These are phyloP conservation scores for Trinectes maculatus DNA, from an alignment of 2,113 vertebrate genomes.

Conservation along the genomic window DNA sequence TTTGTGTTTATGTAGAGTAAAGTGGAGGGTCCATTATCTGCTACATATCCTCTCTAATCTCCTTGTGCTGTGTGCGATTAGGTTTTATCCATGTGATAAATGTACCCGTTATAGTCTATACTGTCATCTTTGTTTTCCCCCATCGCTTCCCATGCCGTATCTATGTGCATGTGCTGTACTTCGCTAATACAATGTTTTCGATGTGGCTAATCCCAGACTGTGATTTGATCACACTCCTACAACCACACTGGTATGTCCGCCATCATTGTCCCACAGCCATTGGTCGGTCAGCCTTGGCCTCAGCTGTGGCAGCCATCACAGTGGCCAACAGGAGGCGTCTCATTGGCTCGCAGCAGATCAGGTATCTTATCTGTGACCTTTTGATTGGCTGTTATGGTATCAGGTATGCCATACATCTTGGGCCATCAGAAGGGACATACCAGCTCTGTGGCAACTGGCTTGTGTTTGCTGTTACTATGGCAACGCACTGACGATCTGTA, in stretches of 20 bases:
- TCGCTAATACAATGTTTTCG: conserved; percentile 15
- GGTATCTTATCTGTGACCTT: conserved; percentile 47
- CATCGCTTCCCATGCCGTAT: conserved; percentile 33
- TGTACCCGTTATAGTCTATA: conserved; percentile 1
- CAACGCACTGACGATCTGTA: conserved; percentile 32
- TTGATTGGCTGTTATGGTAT: conserved; percentile 58
- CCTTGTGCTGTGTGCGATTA: conserved; percentile 19
- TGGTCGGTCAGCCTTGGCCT: conserved; percentile 25
- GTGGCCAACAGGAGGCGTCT: conserved; percentile 25
- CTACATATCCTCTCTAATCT: conserved; percentile 44
- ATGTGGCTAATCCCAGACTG: conserved; percentile 24
- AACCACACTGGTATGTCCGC: conserved; percentile 31
- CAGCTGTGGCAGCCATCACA: conserved; percentile 59
- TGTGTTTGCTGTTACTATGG: conserved; percentile 68
- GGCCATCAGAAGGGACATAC: conserved; percentile 50
- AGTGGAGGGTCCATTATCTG: conserved; percentile 33
- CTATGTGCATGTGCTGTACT: conserved; percentile 24
- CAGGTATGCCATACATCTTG: conserved; percentile 60
- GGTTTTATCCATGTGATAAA: conserved; percentile 17
- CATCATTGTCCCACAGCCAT: conserved; percentile 1
- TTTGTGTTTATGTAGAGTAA: conserved; percentile 35
- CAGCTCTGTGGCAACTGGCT: conserved; percentile 57
- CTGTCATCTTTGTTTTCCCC: conserved; percentile 19
- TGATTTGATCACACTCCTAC: conserved; percentile 25
- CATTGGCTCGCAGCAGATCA: conserved; percentile 68